Conservation (phyloP, 2,888 invertebrate species). For the Thelaira solivaga region DNA sequence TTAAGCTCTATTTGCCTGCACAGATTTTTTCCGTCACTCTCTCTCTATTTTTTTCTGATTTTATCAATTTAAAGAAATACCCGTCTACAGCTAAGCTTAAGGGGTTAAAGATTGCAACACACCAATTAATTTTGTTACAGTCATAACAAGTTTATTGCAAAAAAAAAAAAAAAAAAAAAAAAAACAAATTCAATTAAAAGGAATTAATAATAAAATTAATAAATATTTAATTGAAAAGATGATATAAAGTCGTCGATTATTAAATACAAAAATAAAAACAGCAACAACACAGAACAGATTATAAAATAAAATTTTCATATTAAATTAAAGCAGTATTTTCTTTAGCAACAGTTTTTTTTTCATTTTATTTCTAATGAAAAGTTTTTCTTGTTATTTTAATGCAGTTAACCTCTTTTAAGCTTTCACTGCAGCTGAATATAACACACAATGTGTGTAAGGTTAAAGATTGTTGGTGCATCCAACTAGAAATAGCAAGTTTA, state of each 20-base stretch:
- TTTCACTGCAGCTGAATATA: too few relatives aligned
- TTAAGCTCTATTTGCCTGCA: constrained; percentile 2
- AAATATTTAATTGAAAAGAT: background rate
- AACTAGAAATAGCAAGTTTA: too few relatives aligned
- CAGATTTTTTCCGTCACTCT: too few relatives aligned
- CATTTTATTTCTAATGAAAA: too few relatives aligned
- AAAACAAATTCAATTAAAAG: constrained; percentile 7
- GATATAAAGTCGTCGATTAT: background rate
- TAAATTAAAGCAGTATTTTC: too few relatives aligned
- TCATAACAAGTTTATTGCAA: constrained; percentile 19
- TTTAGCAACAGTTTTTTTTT: too few relatives aligned
- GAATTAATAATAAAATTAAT: background rate
- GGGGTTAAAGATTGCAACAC: constrained; percentile 36
- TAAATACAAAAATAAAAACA: background rate
- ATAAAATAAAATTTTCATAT: too few relatives aligned
- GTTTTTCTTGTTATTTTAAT: too few relatives aligned
- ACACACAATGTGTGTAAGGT: too few relatives aligned
- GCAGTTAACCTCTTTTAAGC: too few relatives aligned
- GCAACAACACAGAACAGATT: too few relatives aligned
- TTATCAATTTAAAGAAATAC: background rate
- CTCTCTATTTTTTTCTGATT: background rate
- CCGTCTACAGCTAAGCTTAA: background rate
- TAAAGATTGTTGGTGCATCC: too few relatives aligned
- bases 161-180: background rate
- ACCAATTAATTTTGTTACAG: constrained; percentile 1